These are phyloP conservation scores for Cephus nigrinus DNA, from an alignment of 2,888 invertebrate species.

Conservation along the genomic window DNA sequence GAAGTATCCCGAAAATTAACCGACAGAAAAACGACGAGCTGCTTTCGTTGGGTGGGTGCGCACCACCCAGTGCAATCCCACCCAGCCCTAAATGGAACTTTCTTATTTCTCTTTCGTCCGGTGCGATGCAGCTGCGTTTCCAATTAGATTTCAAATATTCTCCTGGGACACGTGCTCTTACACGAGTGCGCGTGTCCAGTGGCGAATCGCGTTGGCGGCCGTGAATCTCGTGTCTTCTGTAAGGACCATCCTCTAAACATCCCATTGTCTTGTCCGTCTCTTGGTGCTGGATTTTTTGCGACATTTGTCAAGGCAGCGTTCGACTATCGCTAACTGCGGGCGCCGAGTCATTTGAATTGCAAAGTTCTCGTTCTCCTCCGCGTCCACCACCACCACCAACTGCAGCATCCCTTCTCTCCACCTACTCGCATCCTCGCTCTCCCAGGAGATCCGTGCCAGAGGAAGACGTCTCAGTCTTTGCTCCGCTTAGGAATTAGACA, in stretches of 20 bases:
- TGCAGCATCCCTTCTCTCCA: neutral
- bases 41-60: neutral
- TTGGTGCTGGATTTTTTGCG: slow-evolving; percentile 44
- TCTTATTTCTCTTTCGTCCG: neutral
- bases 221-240: slow-evolving; percentile 42
- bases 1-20: slow-evolving; percentile 62
- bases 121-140: too few species aligned
- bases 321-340: slow-evolving; percentile 22
- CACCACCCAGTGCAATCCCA: neutral
- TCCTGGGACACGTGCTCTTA: neutral
- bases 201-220: neutral
- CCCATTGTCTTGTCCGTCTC: slow-evolving; percentile 65
- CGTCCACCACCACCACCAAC: neutral
- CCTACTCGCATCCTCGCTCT: neutral
- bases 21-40: slow-evolving; percentile 49
- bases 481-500: neutral
- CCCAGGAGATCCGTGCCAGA: neutral
- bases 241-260: slow-evolving; percentile 59
- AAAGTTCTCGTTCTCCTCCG: slow-evolving; percentile 33
- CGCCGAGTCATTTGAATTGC: slow-evolving; percentile 56
- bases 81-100: neutral
- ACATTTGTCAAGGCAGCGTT: slow-evolving; percentile 58
- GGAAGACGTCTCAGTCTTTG: neutral
- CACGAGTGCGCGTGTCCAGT: neutral
- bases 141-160: neutral